Evolutionary conservation across 1,140 invertebrate species (phyloP), one percentile per base, ranked within the genome.

Genomic region (Colletes latitarsis): DNA sequence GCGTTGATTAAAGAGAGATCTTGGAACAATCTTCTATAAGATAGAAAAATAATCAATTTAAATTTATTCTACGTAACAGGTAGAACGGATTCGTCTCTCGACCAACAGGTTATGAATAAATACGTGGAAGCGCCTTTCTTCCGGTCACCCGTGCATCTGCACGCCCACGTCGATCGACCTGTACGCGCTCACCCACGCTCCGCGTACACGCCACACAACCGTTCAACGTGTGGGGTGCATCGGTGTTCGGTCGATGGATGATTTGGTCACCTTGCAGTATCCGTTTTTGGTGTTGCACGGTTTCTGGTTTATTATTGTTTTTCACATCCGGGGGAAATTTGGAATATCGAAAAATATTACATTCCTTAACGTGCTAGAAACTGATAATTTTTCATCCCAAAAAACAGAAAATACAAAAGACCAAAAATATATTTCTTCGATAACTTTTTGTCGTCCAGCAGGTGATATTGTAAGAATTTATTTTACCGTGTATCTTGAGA

Each of bases 101-200:
- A 39, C 14, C 39, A 64, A 64, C 77, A 57, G 77, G 19, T 73
- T 71, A 79, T n/a, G 70, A 66, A 79, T 64, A 79, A 79, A 64
- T 63, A 60, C 76, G 46, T 9, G 49, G 1, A 12, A 39, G 10
- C 14, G 30, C 39, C n/a, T 69, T 73, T 46, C 70, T 69, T 82
- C 68, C 70, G 76, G 66, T 43, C 53, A 66, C 4, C n/a, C 41
- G 6, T 58, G 12, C 19, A 49, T 63, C 49, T 46, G 52, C 68
- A 69, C 39, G 70, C 74, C 68, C 52, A 75, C 70, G 63, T 55
- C 53, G n/a, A 53, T 52, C 58, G 82, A 30, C 30, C 30, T 66
- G 43, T 53, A 55, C 70, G 30, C 17, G 12, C n/a, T n/a, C n/a
- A n/a, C n/a, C 15, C 57, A 66, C 60, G 43, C 15, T 9, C 41